Evolutionary conservation across 2,797 vertebrate species (phyloP).

Genomic region (Sternotherus odoratus): DNA sequence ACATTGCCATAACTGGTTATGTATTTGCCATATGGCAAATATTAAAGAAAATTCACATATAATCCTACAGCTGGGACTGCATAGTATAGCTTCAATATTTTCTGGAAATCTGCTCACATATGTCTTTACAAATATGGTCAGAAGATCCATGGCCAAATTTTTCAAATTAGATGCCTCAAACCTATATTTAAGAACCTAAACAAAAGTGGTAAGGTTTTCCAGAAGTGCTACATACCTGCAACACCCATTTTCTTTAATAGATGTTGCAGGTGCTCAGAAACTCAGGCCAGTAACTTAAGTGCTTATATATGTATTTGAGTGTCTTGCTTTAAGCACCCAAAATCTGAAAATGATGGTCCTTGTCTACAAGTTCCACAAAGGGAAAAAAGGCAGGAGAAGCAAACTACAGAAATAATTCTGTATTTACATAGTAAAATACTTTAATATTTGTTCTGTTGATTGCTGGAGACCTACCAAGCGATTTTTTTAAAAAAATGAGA

Average conservation of each 20-base stretch:
- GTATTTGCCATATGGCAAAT: background rate
- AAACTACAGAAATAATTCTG: background rate
- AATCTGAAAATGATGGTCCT: background rate
- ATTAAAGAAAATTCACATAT: background rate
- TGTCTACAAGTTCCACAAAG: background rate
- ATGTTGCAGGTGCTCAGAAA: background rate
- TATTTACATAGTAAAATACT: background rate
- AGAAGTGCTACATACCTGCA: background rate
- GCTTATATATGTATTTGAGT: background rate
- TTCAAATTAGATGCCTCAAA: background rate
- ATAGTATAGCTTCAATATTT: background rate
- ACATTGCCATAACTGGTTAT: background rate
- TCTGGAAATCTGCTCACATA: background rate
- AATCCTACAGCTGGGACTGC: background rate
- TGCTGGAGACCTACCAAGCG: background rate
- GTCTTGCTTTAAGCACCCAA: background rate
- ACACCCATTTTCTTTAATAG: background rate
- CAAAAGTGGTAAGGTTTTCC: background rate
- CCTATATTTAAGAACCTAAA: background rate
- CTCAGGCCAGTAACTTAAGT: background rate
- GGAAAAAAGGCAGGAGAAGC: background rate
- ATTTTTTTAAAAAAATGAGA: background rate
- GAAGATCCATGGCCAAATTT: background rate
- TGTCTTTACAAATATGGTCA: background rate
- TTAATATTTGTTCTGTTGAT: background rate